A percentile compares a stretch with the other conserved stretches of the same genome.
These are phyloP conservation scores for Ophion obscuratus DNA, from an alignment of 2,888 invertebrate species.

Conservation along the genomic window DNA sequence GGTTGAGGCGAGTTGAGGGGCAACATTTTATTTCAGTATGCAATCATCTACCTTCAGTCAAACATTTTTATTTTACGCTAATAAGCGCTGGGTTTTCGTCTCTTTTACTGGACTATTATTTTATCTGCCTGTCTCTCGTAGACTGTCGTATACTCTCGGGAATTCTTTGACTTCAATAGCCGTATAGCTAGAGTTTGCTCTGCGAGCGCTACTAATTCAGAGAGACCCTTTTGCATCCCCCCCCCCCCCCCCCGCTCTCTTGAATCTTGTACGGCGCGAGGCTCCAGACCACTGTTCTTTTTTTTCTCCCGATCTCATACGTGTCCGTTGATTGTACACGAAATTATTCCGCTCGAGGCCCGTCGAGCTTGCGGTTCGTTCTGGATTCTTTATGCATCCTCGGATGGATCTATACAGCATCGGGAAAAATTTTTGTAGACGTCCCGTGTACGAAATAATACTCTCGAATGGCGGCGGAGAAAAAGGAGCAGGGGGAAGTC, in stretches of 20 bases:
- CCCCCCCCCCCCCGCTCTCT: too few species aligned
- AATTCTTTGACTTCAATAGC: constrained; percentile 36
- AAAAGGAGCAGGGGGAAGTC: background rate
- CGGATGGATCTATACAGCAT: background rate
- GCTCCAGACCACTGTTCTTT: background rate
- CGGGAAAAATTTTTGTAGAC: constrained; percentile 51
- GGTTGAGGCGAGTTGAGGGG: too few species aligned
- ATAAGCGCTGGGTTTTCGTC: too few species aligned
- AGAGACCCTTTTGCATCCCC: constrained; percentile 9
- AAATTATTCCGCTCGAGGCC: constrained; percentile 9
- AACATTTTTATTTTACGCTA: too few species aligned
- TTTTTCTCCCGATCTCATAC: constrained; percentile 6
- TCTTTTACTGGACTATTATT: background rate
- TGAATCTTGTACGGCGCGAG: too few species aligned
- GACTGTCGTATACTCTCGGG: background rate
- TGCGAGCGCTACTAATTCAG: constrained; percentile 21
- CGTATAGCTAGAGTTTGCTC: background rate
- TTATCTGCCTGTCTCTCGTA: constrained; percentile 22
- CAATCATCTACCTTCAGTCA: too few species aligned
- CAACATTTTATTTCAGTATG: too few species aligned
- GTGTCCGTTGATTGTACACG: background rate
- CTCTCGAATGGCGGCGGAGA: background rate
- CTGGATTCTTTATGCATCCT: constrained; percentile 18
- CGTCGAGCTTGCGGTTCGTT: background rate
- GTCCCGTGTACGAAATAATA: constrained; percentile 46